Conservation (phyloP, 1,140 invertebrate species). For the Augochlora pura region DNA sequence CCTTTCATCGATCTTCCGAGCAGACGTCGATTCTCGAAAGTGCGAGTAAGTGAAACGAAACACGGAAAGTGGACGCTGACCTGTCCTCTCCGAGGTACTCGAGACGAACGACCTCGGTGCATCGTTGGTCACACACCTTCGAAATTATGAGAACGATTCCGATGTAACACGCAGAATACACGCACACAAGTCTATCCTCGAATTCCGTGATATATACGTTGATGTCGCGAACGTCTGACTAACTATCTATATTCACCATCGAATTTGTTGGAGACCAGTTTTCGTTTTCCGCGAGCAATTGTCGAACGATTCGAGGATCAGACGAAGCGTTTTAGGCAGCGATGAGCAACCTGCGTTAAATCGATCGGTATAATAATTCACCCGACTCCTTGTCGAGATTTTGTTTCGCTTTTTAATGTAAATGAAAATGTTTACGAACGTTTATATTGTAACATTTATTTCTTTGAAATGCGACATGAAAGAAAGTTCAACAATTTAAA, state of each 20-base stretch:
- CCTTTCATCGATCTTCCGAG: not conserved
- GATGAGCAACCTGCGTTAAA: too few relatives aligned
- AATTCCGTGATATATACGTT: not conserved
- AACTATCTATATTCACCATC: not conserved
- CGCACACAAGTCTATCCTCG: conserved; percentile 11
- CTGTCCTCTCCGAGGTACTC: not conserved
- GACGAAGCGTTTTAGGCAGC: not conserved
- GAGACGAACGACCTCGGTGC: not conserved
- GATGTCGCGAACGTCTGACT: not conserved
- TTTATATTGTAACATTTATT: too few relatives aligned
- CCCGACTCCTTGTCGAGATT: too few relatives aligned
- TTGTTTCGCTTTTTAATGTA: too few relatives aligned
- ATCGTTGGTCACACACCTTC: conserved; percentile 8
- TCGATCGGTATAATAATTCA: too few relatives aligned
- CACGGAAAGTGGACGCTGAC: not conserved
- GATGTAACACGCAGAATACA: not conserved
- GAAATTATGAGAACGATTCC: not conserved
- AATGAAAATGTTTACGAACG: too few relatives aligned
- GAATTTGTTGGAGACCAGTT: not conserved
- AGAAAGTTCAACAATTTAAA: too few relatives aligned
- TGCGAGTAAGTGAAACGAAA: not conserved
- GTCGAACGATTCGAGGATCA: not conserved
- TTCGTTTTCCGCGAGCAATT: not conserved
- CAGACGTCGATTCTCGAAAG: not conserved
- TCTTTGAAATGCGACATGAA: too few relatives aligned